Evolutionary conservation across 2,797 vertebrate species (phyloP).

Genomic region (Phrynocephalus vlangalii): DNA sequence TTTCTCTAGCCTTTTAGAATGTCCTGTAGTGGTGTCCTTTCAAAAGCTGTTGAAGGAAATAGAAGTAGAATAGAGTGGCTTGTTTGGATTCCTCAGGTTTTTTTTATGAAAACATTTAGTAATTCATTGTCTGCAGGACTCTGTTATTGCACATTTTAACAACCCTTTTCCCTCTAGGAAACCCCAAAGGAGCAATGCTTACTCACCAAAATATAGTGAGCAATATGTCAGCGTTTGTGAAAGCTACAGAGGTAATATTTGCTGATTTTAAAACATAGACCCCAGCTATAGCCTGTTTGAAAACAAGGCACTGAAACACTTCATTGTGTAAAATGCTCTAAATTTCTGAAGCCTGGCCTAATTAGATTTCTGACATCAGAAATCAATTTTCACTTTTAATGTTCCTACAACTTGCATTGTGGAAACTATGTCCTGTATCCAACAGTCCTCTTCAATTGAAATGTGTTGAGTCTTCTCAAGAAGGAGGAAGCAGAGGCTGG

Average conservation of each 20-base stretch:
- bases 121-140: constrained; percentile 13
- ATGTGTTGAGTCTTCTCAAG: too few species aligned
- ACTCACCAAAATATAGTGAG: constrained; percentile 82
- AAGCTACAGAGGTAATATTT: constrained; percentile 81
- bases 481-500: too few species aligned
- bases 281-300: background rate
- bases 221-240: constrained; percentile 81
- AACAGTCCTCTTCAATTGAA: background rate
- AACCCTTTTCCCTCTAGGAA: constrained; percentile 73
- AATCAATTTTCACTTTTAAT: background rate
- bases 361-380: background rate
- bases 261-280: background rate
- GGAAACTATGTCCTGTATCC: background rate
- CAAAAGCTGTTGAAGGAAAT: background rate
- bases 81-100: background rate
- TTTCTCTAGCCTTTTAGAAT: background rate
- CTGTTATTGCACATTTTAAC: constrained; percentile 43
- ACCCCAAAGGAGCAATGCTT: constrained; percentile 84
- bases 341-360: background rate
- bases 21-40: background rate
- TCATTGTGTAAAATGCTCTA: background rate
- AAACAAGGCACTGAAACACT: background rate
- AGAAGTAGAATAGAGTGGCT: background rate
- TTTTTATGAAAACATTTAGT: background rate
- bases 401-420: background rate